Percentiles rank a stretch among this genome's conserved stretches.
Conservation (phyloP, 2,888 invertebrate genomes). For the Punctoribates punctum region DNA sequence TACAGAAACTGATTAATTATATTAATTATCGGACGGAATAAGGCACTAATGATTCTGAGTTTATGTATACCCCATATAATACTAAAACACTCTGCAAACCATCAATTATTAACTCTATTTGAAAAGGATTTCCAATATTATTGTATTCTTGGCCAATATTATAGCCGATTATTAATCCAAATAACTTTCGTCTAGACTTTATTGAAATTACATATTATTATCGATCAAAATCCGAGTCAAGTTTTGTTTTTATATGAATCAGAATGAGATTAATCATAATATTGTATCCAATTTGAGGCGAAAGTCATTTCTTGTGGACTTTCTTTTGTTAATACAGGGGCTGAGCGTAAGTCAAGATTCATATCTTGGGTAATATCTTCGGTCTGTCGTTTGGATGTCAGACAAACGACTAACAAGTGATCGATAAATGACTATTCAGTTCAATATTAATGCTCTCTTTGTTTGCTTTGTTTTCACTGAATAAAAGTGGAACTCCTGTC, state of each 20-base stretch:
- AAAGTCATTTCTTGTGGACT: not conserved
- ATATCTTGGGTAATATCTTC: constrained; percentile 1
- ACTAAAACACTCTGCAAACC: too few relatives aligned
- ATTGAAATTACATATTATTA: not conserved
- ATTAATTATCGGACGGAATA: too few relatives aligned
- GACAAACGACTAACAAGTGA: constrained; percentile 7
- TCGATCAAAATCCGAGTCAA: not conserved
- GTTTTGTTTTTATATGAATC: not conserved
- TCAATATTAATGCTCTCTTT: constrained; percentile 5
- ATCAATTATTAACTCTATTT: too few relatives aligned
- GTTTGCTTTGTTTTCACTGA: not conserved
- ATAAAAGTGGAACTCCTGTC: too few relatives aligned
- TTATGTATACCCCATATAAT: too few relatives aligned
- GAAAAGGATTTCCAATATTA: too few relatives aligned
- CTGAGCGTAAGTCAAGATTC: not conserved
- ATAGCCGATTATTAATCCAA: too few relatives aligned
- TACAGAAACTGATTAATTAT: too few relatives aligned
- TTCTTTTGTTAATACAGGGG: not conserved
- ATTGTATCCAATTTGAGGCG: constrained; percentile 5
- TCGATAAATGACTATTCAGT: constrained; percentile 19
- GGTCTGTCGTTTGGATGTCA: constrained; percentile 5
- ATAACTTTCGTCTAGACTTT: too few relatives aligned
- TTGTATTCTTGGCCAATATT: too few relatives aligned
- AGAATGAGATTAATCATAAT: not conserved
- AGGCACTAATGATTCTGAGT: too few relatives aligned